phyloP scores from a whole-genome alignment of 2,888 invertebrate species.

The Lissocephala sabroskyi region DNA sequence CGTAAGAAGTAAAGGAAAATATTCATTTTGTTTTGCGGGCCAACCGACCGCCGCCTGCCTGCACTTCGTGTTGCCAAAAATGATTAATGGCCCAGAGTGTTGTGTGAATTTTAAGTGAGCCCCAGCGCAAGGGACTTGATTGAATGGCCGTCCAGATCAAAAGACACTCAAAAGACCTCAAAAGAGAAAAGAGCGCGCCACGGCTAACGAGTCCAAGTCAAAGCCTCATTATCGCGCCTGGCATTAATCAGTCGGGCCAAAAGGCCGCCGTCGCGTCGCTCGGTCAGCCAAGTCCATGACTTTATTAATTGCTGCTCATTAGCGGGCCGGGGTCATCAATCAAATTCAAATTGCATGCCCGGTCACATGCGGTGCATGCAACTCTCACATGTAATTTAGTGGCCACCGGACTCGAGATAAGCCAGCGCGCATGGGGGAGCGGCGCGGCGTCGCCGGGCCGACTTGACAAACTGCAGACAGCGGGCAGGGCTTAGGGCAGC shows the following conservation, averaged over 20 bases:
- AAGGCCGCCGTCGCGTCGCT: constrained; percentile 17
- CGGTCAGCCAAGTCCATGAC: constrained; percentile 61
- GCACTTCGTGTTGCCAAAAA: constrained; percentile 1
- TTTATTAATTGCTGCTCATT: constrained; percentile 67
- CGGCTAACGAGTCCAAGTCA: too few relatives aligned
- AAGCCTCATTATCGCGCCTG: neutral
- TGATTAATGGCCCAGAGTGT: constrained; percentile 18
- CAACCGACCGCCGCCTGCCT: neutral
- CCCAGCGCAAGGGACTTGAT: neutral
- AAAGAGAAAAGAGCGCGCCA: too few relatives aligned
- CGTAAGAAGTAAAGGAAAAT: constrained; percentile 56
- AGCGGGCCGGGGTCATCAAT: constrained; percentile 62
- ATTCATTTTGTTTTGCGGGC: constrained; percentile 47
- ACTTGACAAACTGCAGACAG: constrained; percentile 64
- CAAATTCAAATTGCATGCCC: constrained; percentile 26
- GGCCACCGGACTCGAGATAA: constrained; percentile 55
- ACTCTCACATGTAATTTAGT: constrained; percentile 59
- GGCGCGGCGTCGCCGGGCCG: constrained; percentile 16
- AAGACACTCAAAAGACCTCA: too few relatives aligned
- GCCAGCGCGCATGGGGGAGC: constrained; percentile 25
- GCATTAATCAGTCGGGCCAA: neutral
- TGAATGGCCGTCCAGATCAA: too few relatives aligned
- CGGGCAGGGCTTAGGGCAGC: constrained; percentile 14
- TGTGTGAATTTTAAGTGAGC: constrained; percentile 33
- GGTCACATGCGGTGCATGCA: constrained; percentile 3